A percentile compares a stretch with the other conserved stretches of the same genome.
Conservation (phyloP, 2,797 vertebrate species). For the Artibeus lituratus region DNA sequence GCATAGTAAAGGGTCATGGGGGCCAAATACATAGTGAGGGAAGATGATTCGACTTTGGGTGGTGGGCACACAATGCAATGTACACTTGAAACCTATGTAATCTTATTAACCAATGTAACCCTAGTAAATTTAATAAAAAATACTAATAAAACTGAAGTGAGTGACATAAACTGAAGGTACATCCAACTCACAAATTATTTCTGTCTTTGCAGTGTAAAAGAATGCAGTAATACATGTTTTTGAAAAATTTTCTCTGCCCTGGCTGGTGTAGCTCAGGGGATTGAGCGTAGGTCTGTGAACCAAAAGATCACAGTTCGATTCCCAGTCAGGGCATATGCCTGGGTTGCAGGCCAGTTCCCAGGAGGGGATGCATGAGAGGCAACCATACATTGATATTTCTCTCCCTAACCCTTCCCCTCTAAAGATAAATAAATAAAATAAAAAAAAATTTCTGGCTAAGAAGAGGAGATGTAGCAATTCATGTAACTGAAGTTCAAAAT, state of each 20-base stretch:
- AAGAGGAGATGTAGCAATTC: not conserved
- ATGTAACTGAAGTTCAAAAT: slow-evolving; percentile 31
- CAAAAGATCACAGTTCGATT: too few species aligned
- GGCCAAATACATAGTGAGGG: not conserved
- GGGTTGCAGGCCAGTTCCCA: too few species aligned
- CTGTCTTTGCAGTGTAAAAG: slow-evolving; percentile 6
- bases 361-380: too few species aligned
- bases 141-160: not conserved
- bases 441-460: not conserved
- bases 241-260: not conserved
- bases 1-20: not conserved
- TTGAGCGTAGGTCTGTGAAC: too few species aligned
- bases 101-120: not conserved
- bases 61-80: not conserved
- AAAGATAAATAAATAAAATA: too few species aligned
- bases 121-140: not conserved
- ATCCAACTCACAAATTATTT: not conserved
- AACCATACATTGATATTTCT: too few species aligned
- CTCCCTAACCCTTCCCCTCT: too few species aligned
- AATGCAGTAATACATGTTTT: not conserved
- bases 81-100: not conserved
- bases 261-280: too few species aligned
- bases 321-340: too few species aligned
- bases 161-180: not conserved
- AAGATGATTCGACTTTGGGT: not conserved